A percentile compares a stretch with the other conserved stretches of the same genome.
phyloP scores from a whole-genome alignment of 2,113 vertebrate species.

The Enhydra lutris region DNA sequence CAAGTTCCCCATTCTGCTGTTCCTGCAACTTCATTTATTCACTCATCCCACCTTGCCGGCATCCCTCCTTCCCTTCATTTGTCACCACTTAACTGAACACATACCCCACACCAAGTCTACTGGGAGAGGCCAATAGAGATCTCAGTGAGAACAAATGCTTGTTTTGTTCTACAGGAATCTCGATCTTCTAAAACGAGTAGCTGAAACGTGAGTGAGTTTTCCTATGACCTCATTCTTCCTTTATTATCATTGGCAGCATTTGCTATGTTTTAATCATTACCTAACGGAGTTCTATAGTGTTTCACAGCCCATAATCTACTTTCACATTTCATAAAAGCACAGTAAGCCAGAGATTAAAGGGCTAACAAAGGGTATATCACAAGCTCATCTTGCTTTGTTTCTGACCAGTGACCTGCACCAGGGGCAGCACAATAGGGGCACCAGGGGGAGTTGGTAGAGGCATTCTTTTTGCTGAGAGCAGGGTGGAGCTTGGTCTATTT shows the following conservation, averaged over 20 bases:
- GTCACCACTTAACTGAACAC: background rate
- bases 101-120: background rate
- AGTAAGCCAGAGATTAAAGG: slow-evolving; percentile 75
- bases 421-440: background rate
- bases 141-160: background rate
- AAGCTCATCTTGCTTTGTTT: slow-evolving; percentile 74
- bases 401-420: slow-evolving; percentile 64
- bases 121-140: background rate
- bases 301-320: slow-evolving; percentile 70
- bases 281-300: slow-evolving; percentile 42
- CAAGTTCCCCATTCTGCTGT: background rate
- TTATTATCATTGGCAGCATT: slow-evolving; percentile 50
- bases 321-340: slow-evolving; percentile 64
- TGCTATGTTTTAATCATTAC: slow-evolving; percentile 56
- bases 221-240: slow-evolving; percentile 71
- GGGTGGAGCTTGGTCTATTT: background rate
- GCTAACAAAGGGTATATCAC: slow-evolving; percentile 73
- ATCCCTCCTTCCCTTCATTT: background rate
- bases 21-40: background rate
- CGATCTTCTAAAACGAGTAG: background rate
- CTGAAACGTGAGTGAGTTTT: slow-evolving; percentile 36
- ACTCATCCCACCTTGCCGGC: background rate
- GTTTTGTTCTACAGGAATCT: background rate
- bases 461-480: background rate
- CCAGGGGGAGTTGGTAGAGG: slow-evolving; percentile 2